phyloP scores from a whole-genome alignment of 2,113 vertebrate genomes.

The Brachypteracias leptosomus region DNA sequence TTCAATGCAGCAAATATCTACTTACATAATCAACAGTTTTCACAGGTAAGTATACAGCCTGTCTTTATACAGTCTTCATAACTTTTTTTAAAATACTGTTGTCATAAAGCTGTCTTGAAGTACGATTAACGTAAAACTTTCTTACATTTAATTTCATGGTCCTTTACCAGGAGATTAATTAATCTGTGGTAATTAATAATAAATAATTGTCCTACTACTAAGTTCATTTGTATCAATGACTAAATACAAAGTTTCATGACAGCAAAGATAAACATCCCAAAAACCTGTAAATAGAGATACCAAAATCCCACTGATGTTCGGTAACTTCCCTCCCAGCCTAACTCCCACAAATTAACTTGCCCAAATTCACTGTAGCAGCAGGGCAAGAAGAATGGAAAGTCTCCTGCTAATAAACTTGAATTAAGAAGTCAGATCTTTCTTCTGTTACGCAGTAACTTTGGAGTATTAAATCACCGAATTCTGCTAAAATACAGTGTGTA shows the following conservation, averaged over 20 bases:
- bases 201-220: not conserved
- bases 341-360: not conserved
- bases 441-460: not conserved
- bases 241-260: not conserved
- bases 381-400: not conserved
- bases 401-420: not conserved
- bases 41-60: conserved; percentile 69
- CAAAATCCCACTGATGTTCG: not conserved
- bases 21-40: conserved; percentile 78
- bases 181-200: not conserved
- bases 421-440: not conserved
- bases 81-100: not conserved
- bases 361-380: not conserved
- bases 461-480: not conserved
- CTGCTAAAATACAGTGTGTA: not conserved
- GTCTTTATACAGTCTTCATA: not conserved
- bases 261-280: not conserved
- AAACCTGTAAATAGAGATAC: not conserved
- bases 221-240: not conserved
- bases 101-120: not conserved
- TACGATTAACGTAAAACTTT: not conserved
- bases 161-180: not conserved
- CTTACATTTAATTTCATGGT: not conserved
- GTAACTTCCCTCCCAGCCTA: not conserved
- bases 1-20: conserved; percentile 82